These are phyloP conservation scores for Danaus melanippus DNA, from an alignment of 1,140 invertebrate species.

Conservation along the genomic window DNA sequence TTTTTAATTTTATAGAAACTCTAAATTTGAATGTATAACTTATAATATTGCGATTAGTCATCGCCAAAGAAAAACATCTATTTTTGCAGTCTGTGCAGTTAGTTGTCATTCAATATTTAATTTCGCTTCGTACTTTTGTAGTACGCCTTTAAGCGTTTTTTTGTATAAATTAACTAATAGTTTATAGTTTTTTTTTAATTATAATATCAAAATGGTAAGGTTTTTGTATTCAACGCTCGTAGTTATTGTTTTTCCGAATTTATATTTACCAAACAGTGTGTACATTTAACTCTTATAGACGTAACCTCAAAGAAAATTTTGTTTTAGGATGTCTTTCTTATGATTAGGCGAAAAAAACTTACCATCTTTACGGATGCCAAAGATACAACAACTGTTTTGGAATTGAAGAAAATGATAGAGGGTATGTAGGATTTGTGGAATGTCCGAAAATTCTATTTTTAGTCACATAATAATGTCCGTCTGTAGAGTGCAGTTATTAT, in stretches of 20 bases:
- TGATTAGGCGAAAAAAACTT: conserved; percentile 96
- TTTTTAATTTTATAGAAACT: no score
- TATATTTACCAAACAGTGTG: conserved; percentile 1
- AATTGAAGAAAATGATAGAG: conserved; percentile 98
- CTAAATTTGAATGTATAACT: no score
- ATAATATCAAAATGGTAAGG: conserved; percentile 61
- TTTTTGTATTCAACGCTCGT: conserved; percentile 6
- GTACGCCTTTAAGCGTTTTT: conserved; percentile 55
- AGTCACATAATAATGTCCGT: conserved; percentile 54
- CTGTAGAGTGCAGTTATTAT: conserved; percentile 19
- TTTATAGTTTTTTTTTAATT: conserved; percentile 46
- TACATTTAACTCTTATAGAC: conserved; percentile 11
- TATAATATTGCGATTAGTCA: conserved; percentile 14
- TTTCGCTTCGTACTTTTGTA: conserved; percentile 42
- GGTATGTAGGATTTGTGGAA: conserved; percentile 74
- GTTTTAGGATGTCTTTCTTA: conserved; percentile 95
- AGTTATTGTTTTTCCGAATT: neutral
- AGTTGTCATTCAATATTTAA: conserved; percentile 60
- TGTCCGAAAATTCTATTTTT: conserved; percentile 62
- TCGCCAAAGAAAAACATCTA: conserved; percentile 8
- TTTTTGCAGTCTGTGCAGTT: conserved; percentile 20
- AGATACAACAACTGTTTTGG: conserved; percentile 92
- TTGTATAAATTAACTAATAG: conserved; percentile 49
- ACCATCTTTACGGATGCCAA: conserved; percentile 99
- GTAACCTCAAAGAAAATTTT: conserved; percentile 68